These are phyloP conservation scores for Sebastes paucispinis DNA, from an alignment of 2,797 vertebrate genomes.

Conservation along the genomic window DNA sequence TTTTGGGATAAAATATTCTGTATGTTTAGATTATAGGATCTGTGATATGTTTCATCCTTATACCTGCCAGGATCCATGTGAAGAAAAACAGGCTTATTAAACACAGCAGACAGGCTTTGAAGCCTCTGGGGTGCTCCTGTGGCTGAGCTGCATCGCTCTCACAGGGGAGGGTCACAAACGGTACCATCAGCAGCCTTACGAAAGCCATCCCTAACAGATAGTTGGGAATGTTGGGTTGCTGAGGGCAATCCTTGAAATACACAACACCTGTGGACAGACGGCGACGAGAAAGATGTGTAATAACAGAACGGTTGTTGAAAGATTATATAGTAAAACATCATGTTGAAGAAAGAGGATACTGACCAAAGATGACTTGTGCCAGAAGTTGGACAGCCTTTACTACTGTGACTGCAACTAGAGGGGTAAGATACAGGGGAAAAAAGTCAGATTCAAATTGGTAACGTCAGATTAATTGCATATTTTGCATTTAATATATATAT, in stretches of 20 bases:
- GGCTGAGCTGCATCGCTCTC: neutral
- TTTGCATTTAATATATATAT: neutral
- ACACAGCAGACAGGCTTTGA: neutral
- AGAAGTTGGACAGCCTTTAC: fast-evolving
- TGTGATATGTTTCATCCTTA: neutral
- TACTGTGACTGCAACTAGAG: neutral
- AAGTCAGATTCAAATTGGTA: neutral
- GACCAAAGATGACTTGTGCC: slow-evolving; percentile 21
- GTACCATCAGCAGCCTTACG: neutral
- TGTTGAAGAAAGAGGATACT: neutral
- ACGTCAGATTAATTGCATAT: neutral
- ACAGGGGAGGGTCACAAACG: neutral
- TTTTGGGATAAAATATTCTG: neutral
- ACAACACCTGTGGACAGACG: slow-evolving; percentile 19
- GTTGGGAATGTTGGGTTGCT: slow-evolving; percentile 52
- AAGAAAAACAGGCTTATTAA: fast-evolving
- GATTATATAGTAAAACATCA: neutral
- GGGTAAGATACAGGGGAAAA: neutral
- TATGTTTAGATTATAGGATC: neutral
- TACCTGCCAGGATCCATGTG: slow-evolving; percentile 11
- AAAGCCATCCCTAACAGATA: slow-evolving; percentile 44
- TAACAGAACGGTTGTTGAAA: neutral
- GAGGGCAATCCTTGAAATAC: slow-evolving; percentile 47
- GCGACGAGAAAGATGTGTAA: fast-evolving
- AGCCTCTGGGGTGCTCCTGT: neutral